phyloP scores from a whole-genome alignment of 1,140 invertebrate genomes.

The Atopsyche davidsoni region DNA sequence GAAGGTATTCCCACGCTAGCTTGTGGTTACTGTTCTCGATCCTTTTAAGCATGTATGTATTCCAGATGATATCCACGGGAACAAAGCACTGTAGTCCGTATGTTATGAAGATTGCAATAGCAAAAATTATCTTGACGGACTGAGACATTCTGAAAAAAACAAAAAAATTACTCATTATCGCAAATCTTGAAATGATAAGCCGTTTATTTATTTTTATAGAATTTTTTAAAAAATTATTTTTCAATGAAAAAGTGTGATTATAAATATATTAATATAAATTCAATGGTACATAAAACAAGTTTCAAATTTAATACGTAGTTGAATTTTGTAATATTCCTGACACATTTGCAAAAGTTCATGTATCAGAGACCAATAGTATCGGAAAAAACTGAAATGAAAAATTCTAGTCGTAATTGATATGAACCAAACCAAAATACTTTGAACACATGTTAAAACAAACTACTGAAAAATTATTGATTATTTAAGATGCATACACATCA shows the following conservation, averaged over 20 bases:
- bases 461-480: too few relatives aligned
- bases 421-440: too few relatives aligned
- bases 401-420: too few relatives aligned
- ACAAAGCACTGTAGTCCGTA: constrained; percentile 94
- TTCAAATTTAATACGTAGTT: constrained; percentile 4
- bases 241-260: constrained; percentile 8
- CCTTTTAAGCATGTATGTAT: constrained; percentile 57
- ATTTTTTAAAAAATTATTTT: too few relatives aligned
- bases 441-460: too few relatives aligned
- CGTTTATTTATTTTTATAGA: too few relatives aligned
- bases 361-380: too few relatives aligned
- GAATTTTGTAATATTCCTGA: neutral
- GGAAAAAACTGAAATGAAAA: too few relatives aligned
- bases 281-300: constrained; percentile 7
- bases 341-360: too few relatives aligned
- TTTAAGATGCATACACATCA: constrained; percentile 48
- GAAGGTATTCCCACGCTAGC: constrained; percentile 54
- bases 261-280: constrained; percentile 5
- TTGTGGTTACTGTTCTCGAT: constrained; percentile 46
- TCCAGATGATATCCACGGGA: constrained; percentile 85
- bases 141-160: constrained; percentile 64
- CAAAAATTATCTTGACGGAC: constrained; percentile 76
- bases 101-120: constrained; percentile 81
- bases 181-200: too few relatives aligned
- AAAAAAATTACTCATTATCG: neutral